These are phyloP conservation scores for Perithous albicinctus DNA, from an alignment of 2,888 invertebrate species.

Conservation along the genomic window DNA sequence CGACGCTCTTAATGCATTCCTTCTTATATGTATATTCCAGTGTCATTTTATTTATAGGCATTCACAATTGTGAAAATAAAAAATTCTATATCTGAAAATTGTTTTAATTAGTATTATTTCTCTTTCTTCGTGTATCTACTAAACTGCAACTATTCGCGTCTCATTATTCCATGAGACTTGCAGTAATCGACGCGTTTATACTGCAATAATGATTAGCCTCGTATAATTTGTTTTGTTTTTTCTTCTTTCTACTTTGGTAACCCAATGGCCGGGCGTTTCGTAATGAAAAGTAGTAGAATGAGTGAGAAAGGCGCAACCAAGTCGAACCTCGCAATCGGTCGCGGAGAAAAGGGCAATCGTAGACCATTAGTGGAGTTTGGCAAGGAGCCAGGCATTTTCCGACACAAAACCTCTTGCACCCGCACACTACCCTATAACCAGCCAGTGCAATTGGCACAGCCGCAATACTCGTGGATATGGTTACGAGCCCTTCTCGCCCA, in stretches of 20 bases:
- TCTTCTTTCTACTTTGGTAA: neutral
- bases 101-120: too few species aligned
- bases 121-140: too few species aligned
- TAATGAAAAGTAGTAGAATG: neutral
- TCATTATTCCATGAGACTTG: neutral
- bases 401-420: constrained; percentile 9
- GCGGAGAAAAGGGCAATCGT: constrained; percentile 34
- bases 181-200: neutral
- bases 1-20: too few species aligned
- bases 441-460: neutral
- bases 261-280: neutral
- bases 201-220: neutral
- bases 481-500: neutral
- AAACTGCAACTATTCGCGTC: too few species aligned
- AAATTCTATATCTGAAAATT: too few species aligned
- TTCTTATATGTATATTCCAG: too few species aligned
- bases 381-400: constrained; percentile 44
- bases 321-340: constrained; percentile 1
- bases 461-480: neutral
- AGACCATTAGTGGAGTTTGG: constrained; percentile 51
- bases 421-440: neutral
- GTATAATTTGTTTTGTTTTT: neutral
- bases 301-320: neutral
- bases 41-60: too few species aligned
- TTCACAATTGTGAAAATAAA: too few species aligned